These are phyloP conservation scores for Alsophila aescularia DNA, from an alignment of 2,888 invertebrate species.

Conservation along the genomic window DNA sequence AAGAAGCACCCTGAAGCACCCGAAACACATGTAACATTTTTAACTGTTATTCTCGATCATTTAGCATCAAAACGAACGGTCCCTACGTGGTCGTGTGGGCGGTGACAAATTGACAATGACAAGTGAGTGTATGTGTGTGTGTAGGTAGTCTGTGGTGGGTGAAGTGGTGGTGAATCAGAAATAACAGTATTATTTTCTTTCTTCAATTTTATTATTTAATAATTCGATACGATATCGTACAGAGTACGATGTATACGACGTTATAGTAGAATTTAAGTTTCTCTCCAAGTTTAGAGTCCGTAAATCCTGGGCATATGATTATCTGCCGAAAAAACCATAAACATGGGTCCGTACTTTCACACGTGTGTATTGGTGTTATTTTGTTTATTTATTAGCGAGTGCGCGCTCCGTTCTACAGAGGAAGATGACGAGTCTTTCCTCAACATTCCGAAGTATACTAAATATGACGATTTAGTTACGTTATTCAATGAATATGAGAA, in stretches of 20 bases:
- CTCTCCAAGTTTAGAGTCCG: slow-evolving; percentile 36
- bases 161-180: too few relatives aligned
- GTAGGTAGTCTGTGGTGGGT: background rate
- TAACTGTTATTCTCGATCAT: too few relatives aligned
- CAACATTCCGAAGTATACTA: slow-evolving; percentile 85
- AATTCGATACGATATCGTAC: slow-evolving; percentile 23
- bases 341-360: slow-evolving; percentile 56
- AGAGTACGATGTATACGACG: slow-evolving; percentile 51
- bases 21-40: too few relatives aligned
- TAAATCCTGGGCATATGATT: slow-evolving; percentile 35
- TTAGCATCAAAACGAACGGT: too few relatives aligned
- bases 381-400: slow-evolving; percentile 61
- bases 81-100: too few relatives aligned
- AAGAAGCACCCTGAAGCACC: too few relatives aligned
- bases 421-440: slow-evolving; percentile 83
- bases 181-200: background rate
- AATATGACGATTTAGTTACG: slow-evolving; percentile 88
- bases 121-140: too few relatives aligned
- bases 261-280: slow-evolving; percentile 51
- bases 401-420: slow-evolving; percentile 63
- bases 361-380: slow-evolving; percentile 64
- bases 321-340: slow-evolving; percentile 36
- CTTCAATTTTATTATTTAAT: slow-evolving; percentile 22
- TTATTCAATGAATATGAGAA: slow-evolving; percentile 85
- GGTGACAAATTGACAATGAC: too few relatives aligned